Evolutionary conservation across 2,113 vertebrate genomes (phyloP).

Genomic region (Anarhynchus alexandrinus): DNA sequence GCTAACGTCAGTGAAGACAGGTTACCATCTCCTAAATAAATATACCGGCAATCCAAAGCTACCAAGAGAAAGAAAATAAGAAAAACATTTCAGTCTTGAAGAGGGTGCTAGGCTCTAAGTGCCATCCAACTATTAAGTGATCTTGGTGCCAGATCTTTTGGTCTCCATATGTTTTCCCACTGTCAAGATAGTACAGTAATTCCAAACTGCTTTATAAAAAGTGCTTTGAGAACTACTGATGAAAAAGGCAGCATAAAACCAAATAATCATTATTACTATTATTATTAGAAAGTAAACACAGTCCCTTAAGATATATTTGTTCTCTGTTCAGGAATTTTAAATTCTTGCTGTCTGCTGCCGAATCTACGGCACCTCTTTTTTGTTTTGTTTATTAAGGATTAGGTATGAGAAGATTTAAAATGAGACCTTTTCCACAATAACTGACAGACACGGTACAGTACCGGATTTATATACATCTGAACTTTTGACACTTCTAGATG

Average conservation of each 20-base stretch:
- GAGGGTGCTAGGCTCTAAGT: not conserved
- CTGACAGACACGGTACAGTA: too few relatives aligned
- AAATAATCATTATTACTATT: not conserved
- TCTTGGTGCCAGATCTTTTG: not conserved
- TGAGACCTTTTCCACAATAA: not conserved
- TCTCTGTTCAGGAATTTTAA: not conserved
- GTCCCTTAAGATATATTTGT: not conserved
- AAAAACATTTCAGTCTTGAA: not conserved
- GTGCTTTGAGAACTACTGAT: not conserved
- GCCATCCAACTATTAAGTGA: not conserved
- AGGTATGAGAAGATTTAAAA: not conserved
- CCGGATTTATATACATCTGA: not conserved
- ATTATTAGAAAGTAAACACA: not conserved
- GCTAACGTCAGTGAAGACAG: not conserved
- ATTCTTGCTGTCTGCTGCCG: not conserved
- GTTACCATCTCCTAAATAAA: not conserved
- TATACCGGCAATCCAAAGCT: not conserved
- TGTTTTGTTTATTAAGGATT: not conserved
- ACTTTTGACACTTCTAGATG: not conserved
- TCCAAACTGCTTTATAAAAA: not conserved
- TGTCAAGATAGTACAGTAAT: not conserved
- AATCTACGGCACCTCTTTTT: not conserved
- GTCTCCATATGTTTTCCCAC: conserved; percentile 4
- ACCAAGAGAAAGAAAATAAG: not conserved
- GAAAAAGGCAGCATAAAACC: not conserved